Evolutionary conservation across 2,113 vertebrate genomes (phyloP), one percentile per base, ranked within the genome.

Genomic region (Spea multiplicata): DNA sequence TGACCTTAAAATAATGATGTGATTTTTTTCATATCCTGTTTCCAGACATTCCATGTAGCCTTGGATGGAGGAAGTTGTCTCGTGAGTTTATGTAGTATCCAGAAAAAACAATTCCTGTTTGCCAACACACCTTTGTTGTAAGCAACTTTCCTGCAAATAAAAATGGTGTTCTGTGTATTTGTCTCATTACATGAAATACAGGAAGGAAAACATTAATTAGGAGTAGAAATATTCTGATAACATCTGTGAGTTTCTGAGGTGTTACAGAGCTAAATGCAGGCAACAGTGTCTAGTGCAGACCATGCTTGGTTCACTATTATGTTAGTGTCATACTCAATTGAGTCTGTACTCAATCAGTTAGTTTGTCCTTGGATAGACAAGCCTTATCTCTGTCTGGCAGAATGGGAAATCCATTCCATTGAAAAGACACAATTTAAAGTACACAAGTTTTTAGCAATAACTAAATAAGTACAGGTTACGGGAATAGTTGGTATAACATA

Each of bases 191-290:
- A 5, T 13, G 8, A 9, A 13, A 13, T 13, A 13, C 9, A 59
- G 55, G 55, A 59, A 59, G 55, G 55, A 59, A 59, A 59, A 59
- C 55, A 59, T 59, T 59, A 59, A 59, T 59, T 59, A 59, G 55
- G 55, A 30, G 30, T 30, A 30, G 10, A 59, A 59, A 59, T 13
- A 59, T 59, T 13, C 14, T 59, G 55, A 57, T 57, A 57, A 57
- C 14, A 13, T 57, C 9, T 57, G 55, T 10, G 6, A 9, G 55
- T 59, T 9, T 8, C 55, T 4, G 55, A 30, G 30, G 30, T 30
- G 30, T 30, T 30, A 30, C 30, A 30, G 30, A 30, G 30, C 30
- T 30, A 30, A 30, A 1, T 30, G 30, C 30, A 30, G 30, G 30
- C 30, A 30, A 30, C 30, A 30, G 30, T 30, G 30, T 30, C 30